Base-by-base conservation (phyloP, 2,797 vertebrate genomes). In the Urophycis tenuis region DNA sequence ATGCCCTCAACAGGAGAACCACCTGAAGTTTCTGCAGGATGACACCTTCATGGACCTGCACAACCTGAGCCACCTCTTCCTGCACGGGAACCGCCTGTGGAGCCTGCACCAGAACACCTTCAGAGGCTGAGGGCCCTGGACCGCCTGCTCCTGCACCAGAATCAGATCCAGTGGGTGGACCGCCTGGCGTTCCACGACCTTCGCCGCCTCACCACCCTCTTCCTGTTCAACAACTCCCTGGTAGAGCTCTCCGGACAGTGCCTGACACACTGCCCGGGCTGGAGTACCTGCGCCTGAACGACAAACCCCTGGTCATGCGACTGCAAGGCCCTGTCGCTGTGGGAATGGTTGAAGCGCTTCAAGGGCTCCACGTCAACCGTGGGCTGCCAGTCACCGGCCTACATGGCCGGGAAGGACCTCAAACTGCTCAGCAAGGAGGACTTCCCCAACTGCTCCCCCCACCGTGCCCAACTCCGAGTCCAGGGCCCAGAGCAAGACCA, bases 51-150 rank as follows among this genome's bases (percentile, higher is more conserved):
- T 92, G 85, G 98, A 99, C 91, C 94, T 99, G 81, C 96, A 96
- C 91, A 99, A 99, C 90, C 93, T 99, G 81, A 99, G 96, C 88
- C 97, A 99, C 93, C 93, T 99, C 85, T 99, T 99, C 86, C 94
- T 99, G 85, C 98, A 99, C 3, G 97, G 98, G 79, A 99, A 99
- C 92, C 95, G 93, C 81, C 93, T 99, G 79, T 95, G 96, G 95
- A 96, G 95, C 87, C 93, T 99, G 73, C 95, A 96, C 85, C 96
- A 97, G 89, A 95, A 96, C 90, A 96, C 96, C 0, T 99, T 99
- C 91, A 91, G 95, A 83, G 98, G 97, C 14, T 97, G 80, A 92
- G 94, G 76, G 95, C 95, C 83, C 89, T 99, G 90, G 98, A 99
- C 87, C 94, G 97, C 53, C 93, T 99, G 80, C 94, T 99, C 77